Conservation (phyloP, 2,113 vertebrate genomes). For the Mionectes macconnelli region DNA sequence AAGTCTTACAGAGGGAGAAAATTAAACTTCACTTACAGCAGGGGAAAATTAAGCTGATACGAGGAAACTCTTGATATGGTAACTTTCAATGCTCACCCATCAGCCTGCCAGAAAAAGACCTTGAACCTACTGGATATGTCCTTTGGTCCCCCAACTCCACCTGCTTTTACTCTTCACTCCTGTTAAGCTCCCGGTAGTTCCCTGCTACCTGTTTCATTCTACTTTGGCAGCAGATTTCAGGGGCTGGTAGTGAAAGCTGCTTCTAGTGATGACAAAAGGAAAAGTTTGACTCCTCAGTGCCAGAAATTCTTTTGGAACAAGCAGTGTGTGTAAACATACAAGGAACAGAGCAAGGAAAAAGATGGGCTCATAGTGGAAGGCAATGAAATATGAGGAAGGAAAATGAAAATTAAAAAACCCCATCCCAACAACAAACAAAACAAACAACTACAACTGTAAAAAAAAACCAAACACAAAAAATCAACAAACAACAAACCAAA, state of each 20-base stretch:
- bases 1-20: neutral
- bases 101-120: neutral
- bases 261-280: neutral
- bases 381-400: neutral
- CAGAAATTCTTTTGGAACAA: neutral
- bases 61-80: neutral
- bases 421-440: neutral
- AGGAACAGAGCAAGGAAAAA: neutral
- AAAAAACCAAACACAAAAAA: neutral
- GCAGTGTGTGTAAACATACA: neutral
- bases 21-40: neutral
- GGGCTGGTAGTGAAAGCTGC: neutral
- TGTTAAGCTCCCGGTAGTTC: neutral
- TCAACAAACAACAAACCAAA: too few species aligned
- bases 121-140: neutral
- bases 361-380: accelerated
- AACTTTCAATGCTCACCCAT: neutral
- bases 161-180: neutral
- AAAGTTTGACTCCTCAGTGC: neutral
- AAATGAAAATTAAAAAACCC: neutral
- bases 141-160: neutral
- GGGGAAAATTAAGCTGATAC: neutral
- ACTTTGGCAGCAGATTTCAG: neutral
- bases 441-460: neutral
- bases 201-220: neutral